Conservation (phyloP, 2,888 invertebrate genomes). For the Hypsopygia costalis region DNA sequence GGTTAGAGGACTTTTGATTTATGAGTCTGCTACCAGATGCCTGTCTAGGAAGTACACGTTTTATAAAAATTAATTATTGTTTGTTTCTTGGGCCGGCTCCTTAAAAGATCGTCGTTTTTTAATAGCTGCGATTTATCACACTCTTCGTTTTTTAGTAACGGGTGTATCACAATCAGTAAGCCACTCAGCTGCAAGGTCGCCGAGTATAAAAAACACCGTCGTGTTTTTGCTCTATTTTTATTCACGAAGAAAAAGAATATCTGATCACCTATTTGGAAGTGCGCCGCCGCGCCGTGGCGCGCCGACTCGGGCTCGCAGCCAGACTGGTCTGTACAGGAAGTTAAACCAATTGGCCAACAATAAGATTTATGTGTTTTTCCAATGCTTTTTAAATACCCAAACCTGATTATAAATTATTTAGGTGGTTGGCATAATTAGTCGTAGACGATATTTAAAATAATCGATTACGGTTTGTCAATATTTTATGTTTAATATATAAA, state of each 20-base stretch:
- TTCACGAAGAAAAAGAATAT: conserved; percentile 70
- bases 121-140: conserved; percentile 62
- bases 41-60: conserved; percentile 45
- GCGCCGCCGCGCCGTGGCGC: conserved; percentile 26
- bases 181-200: conserved; percentile 71
- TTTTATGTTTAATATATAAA: too few species aligned
- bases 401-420: conserved; percentile 12
- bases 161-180: conserved; percentile 68
- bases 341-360: conserved; percentile 66
- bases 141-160: conserved; percentile 66
- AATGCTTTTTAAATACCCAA: conserved; percentile 42
- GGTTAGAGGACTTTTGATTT: conserved; percentile 49
- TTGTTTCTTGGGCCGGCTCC: conserved; percentile 26
- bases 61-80: conserved; percentile 42
- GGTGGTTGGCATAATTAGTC: neutral
- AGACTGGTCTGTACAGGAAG: conserved; percentile 74
- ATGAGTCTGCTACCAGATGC: conserved; percentile 39
- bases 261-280: conserved; percentile 74
- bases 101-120: conserved; percentile 33
- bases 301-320: conserved; percentile 10
- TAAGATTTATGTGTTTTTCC: conserved; percentile 72
- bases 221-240: conserved; percentile 74
- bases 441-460: neutral
- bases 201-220: conserved; percentile 62
- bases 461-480: too few species aligned